Percentiles rank a stretch among this genome's conserved stretches.
Evolutionary conservation across 2,888 invertebrate genomes (phyloP).

Genomic region (Serrognathus titanus): DNA sequence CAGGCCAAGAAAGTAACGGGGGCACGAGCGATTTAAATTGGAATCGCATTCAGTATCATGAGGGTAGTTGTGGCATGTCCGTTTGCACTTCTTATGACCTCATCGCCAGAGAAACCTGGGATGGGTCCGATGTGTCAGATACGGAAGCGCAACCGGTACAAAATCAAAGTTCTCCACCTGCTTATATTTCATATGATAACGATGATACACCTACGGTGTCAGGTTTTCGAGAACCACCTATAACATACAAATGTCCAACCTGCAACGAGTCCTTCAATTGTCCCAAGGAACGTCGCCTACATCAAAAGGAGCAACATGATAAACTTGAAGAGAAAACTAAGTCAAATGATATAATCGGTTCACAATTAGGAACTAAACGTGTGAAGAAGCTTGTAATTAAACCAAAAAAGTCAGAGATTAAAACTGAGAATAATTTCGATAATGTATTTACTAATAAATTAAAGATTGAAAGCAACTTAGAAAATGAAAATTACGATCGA

Average conservation of each 20-base stretch:
- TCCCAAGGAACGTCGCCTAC: slow-evolving; percentile 62
- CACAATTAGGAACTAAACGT: slow-evolving; percentile 36
- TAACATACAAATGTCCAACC: slow-evolving; percentile 56
- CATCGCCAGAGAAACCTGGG: slow-evolving; percentile 67
- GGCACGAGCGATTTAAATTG: slow-evolving; percentile 73
- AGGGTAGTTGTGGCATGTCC: slow-evolving; percentile 50
- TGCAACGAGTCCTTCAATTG: slow-evolving; percentile 59
- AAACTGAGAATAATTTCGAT: slow-evolving; percentile 46
- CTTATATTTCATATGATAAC: slow-evolving; percentile 16
- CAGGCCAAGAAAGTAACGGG: slow-evolving; percentile 82
- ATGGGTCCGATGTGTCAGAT: slow-evolving; percentile 65
- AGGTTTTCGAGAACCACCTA: slow-evolving; percentile 44
- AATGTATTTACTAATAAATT: slow-evolving; percentile 43
- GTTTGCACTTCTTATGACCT: slow-evolving; percentile 57
- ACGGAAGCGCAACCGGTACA: slow-evolving; percentile 25
- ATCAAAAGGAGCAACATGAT: slow-evolving; percentile 56
- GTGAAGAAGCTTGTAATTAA: slow-evolving; percentile 41
- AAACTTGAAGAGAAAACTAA: slow-evolving; percentile 40
- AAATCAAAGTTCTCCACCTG: neutral
- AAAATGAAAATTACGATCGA: slow-evolving; percentile 6
- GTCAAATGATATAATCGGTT: slow-evolving; percentile 40
- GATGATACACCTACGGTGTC: slow-evolving; percentile 38
- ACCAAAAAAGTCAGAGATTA: slow-evolving; percentile 36
- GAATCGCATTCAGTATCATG: slow-evolving; percentile 68
- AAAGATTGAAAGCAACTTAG: slow-evolving; percentile 34